These are phyloP conservation scores for Thereva unica DNA, from an alignment of 2,888 invertebrate species.

Conservation along the genomic window DNA sequence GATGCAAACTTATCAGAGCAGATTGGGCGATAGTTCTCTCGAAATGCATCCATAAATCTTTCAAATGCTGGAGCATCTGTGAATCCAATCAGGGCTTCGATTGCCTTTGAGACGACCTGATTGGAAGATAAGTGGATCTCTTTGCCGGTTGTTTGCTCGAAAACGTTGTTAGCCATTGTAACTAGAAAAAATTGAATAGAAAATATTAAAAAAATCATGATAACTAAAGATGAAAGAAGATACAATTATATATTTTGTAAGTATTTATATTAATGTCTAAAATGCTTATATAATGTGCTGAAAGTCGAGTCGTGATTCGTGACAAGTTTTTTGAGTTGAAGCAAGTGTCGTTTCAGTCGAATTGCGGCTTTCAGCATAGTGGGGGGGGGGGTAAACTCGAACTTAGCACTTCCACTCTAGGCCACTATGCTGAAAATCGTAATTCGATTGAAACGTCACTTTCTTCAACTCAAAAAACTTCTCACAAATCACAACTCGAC, in stretches of 20 bases:
- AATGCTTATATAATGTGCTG: too few relatives aligned
- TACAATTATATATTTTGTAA: not conserved
- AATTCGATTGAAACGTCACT: too few relatives aligned
- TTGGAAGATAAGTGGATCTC: constrained; percentile 77
- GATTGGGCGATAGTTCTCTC: constrained; percentile 69
- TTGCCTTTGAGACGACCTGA: constrained; percentile 77
- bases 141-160: constrained; percentile 70
- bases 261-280: not conserved
- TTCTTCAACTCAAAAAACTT: too few relatives aligned
- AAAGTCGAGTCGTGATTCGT: too few relatives aligned
- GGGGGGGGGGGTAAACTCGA: too few relatives aligned
- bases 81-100: constrained; percentile 75
- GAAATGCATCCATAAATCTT: constrained; percentile 66
- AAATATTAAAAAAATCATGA: not conserved
- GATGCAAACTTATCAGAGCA: constrained; percentile 78
- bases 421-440: too few relatives aligned
- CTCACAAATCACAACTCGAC: too few relatives aligned
- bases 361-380: too few relatives aligned
- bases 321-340: too few relatives aligned
- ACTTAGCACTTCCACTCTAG: too few relatives aligned
- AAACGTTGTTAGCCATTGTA: constrained; percentile 72
- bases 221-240: not conserved
- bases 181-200: constrained; percentile 45
- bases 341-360: too few relatives aligned
- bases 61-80: constrained; percentile 67